A percentile compares a stretch with the other conserved stretches of the same genome.
Conservation (phyloP, 2,113 vertebrate species). For the Cebidichthys violaceus region DNA sequence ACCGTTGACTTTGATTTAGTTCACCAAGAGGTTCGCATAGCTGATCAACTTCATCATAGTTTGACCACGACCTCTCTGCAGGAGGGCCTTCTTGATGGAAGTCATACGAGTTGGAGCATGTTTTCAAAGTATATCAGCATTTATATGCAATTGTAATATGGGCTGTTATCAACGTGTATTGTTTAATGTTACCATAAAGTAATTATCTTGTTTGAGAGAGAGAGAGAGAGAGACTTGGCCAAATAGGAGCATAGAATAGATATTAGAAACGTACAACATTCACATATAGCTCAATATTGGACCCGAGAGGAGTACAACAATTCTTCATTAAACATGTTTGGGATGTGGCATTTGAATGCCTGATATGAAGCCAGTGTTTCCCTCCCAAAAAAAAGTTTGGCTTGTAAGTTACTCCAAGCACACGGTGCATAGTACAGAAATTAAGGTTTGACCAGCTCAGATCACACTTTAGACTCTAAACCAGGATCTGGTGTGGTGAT, state of each 20-base stretch:
- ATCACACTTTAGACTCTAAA: too few species aligned
- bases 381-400: not conserved
- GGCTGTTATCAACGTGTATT: not conserved
- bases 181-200: not conserved
- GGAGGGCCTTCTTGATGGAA: not conserved
- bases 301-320: not conserved
- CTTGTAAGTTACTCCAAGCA: not conserved
- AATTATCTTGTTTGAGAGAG: not conserved
- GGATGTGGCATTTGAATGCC: not conserved
- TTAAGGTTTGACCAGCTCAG: not conserved
- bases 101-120: not conserved
- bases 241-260: not conserved
- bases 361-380: not conserved
- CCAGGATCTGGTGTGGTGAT: not conserved
- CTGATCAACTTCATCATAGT: too few species aligned
- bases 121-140: not conserved
- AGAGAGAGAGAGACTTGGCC: not conserved
- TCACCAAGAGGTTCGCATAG: not conserved
- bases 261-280: not conserved
- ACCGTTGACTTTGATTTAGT: constrained; percentile 2
- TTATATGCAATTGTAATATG: not conserved
- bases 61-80: not conserved
- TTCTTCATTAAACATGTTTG: not conserved
- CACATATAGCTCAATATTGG: not conserved
- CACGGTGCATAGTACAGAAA: not conserved